Evolutionary conservation across 2,113 vertebrate species (phyloP).

Genomic region (Ploceus nigricollis): DNA sequence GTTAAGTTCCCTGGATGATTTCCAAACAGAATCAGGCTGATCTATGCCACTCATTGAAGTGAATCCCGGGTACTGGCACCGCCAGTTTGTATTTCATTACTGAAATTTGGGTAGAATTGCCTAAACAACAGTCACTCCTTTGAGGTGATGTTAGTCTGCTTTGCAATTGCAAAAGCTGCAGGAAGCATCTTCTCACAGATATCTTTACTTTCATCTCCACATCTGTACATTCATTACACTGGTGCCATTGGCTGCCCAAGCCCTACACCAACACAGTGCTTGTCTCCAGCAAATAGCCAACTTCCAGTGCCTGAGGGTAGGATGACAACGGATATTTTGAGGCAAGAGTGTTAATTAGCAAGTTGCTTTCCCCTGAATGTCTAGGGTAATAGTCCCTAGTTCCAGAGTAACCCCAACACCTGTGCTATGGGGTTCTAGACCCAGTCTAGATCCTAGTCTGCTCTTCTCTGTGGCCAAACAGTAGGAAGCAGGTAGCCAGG

Average conservation of each 20-base stretch:
- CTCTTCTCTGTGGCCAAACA: background rate
- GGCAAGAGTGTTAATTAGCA: background rate
- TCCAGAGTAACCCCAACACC: background rate
- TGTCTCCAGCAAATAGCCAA: background rate
- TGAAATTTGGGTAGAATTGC: background rate
- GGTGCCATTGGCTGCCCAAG: accelerated
- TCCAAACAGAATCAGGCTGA: background rate
- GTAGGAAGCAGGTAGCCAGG: background rate
- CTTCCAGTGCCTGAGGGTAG: background rate
- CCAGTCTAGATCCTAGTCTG: background rate
- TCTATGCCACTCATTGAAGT: background rate
- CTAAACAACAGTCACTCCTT: background rate
- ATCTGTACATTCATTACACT: accelerated
- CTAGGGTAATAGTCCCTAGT: background rate
- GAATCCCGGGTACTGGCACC: background rate
- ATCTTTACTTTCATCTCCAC: background rate
- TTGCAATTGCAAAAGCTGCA: background rate
- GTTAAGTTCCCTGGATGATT: background rate
- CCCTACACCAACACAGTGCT: background rate
- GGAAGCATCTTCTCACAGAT: background rate
- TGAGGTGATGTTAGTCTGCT: background rate
- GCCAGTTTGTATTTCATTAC: background rate
- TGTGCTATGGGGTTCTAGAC: background rate
- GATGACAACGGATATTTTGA: background rate
- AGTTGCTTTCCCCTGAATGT: background rate